phyloP scores from a whole-genome alignment of 2,113 vertebrate genomes.

The Paramormyrops kingsleyae region DNA sequence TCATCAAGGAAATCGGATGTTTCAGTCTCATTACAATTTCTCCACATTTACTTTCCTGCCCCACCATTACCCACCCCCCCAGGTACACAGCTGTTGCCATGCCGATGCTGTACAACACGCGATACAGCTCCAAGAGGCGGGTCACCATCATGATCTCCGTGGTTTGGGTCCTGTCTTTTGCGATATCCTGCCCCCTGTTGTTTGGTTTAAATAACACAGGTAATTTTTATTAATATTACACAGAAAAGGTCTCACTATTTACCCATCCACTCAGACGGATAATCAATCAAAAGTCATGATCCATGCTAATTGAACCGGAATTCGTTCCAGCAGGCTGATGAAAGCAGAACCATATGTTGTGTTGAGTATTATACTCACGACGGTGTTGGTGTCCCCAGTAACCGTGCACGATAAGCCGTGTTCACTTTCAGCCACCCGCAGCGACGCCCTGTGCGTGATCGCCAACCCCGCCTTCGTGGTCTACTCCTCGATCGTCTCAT shows the following conservation, averaged over 20 bases:
- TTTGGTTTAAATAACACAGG: constrained; percentile 96
- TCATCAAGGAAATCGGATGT: neutral
- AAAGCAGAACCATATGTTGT: neutral
- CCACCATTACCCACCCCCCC: constrained; percentile 9
- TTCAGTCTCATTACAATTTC: neutral
- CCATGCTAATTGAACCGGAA: neutral
- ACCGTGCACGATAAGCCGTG: constrained; percentile 32
- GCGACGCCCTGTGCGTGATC: constrained; percentile 72
- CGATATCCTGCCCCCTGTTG: constrained; percentile 86
- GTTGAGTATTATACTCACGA: neutral
- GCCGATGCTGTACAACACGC: constrained; percentile 84
- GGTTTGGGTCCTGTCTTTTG: constrained; percentile 84
- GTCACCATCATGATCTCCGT: constrained; percentile 80
- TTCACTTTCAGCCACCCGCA: constrained; percentile 49
- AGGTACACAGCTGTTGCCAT: constrained; percentile 92
- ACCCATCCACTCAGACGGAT: neutral
- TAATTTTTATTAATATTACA: constrained; percentile 36
- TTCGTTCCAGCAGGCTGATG: neutral
- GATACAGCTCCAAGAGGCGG: constrained; percentile 77
- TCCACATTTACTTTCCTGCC: neutral
- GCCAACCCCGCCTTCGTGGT: constrained; percentile 90
- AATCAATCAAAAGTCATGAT: neutral
- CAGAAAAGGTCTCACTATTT: neutral
- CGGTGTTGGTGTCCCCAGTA: no score
- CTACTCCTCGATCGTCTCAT: constrained; percentile 92